phyloP scores from a whole-genome alignment of 2,113 vertebrate species.

The human (Homo sapiens) region GRCh38 chr6:144404001-144404500 shows the following conservation, averaged over 20 bases:
- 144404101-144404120: not conserved
- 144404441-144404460: not conserved
- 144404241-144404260: not conserved
- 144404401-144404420: not conserved
- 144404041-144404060: not conserved
- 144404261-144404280: not conserved
- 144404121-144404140: not conserved
- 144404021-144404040: not conserved
- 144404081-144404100: not conserved
- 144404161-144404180: slow-evolving; percentile 17
- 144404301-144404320: not conserved
- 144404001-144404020: not conserved
- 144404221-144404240: not conserved
- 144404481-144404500: not conserved
- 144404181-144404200: not conserved
- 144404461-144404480: no score
- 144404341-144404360: not conserved
- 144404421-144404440: not conserved
- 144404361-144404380: not conserved
- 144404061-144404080: not conserved
- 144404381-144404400: not conserved
- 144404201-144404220: slow-evolving; percentile 27
- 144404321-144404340: not conserved
- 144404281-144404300: not conserved
- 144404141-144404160: not conserved